Evolutionary conservation across 2,888 invertebrate species (phyloP).

Genomic region (Drosophila peninsularis): DNA sequence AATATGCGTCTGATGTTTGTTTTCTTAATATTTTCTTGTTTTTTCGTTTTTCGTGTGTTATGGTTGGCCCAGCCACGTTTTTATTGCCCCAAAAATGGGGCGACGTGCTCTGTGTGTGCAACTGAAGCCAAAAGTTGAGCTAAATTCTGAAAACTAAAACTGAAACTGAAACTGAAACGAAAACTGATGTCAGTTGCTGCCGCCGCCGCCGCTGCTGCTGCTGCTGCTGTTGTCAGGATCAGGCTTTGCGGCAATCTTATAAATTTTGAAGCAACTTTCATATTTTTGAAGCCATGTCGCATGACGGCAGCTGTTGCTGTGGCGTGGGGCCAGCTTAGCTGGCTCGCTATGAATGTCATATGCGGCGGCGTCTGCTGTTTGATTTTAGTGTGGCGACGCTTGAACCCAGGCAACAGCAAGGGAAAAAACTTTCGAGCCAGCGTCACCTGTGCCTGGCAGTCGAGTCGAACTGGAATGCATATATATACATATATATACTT

Average conservation of each 20-base stretch:
- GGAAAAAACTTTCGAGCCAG: not conserved
- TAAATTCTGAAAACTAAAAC: constrained; percentile 36
- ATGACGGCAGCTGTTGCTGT: constrained; percentile 14
- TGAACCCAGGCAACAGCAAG: constrained; percentile 31
- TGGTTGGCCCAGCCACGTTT: constrained; percentile 57
- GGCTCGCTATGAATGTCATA: constrained; percentile 46
- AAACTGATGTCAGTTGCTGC: constrained; percentile 15
- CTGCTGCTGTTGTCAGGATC: constrained; percentile 27
- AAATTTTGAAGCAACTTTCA: constrained; percentile 79
- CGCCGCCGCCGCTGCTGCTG: not conserved
- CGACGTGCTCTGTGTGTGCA: constrained; percentile 67
- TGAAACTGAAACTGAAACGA: constrained; percentile 30
- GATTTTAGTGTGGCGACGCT: constrained; percentile 51
- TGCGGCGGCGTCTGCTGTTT: constrained; percentile 50
- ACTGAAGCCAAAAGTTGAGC: constrained; percentile 37
- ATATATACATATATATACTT: not conserved
- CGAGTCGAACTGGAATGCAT: not conserved
- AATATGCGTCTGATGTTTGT: constrained; percentile 71
- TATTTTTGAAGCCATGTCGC: constrained; percentile 59
- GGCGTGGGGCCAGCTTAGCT: constrained; percentile 10
- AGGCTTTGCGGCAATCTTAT: constrained; percentile 57
- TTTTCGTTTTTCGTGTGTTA: constrained; percentile 3
- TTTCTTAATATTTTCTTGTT: constrained; percentile 21
- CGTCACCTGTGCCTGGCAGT: constrained; percentile 27
- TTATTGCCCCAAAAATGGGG: constrained; percentile 60